Base-by-base conservation (phyloP, 1,140 invertebrate genomes). In the Drosophila sulfurigaster region DNA sequence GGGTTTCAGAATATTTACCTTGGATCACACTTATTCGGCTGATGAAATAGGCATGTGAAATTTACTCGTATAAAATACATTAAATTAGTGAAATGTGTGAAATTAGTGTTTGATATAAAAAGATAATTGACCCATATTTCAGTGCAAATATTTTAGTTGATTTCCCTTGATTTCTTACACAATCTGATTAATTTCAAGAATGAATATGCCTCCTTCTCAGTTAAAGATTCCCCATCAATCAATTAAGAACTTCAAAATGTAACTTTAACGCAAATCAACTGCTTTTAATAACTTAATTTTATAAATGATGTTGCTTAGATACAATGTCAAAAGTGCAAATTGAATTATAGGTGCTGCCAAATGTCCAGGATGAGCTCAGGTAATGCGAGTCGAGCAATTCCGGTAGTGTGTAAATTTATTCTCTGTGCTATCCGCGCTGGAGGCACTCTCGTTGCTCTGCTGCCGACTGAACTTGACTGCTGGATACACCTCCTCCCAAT, bases 401-500 rank as follows among this genome's bases (percentile, higher is more conserved):
- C 91, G 82, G 60, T 92, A 92, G 46, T 87, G 91, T 1, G 77
- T 71, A 10, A 91, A 91, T 52, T 82, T 75, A 30, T 57, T 57
- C 8, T 82, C 78, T 41, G 32, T 54, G 7, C 59, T 71, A 3
- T 75, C 80, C 7, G 41, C 46, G 45, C 90, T 82, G 43, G 43
- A 51, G 67, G 63, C 54, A 58, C 80, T 85, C 0, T 78, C 87
- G 38, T 11, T 71, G 68, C 87, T 91, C 3, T 79, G 70, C 30
- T 81, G 75, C 5, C 80, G 72, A 30, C 38, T 58, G 11, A 90
- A 78, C 28, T 91, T 78, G 10, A 91, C 73, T 5, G 69, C 80
- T 16, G 91, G 91, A 89, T 92, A 91, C 0, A 92, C 87, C 54
- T 91, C 91, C 51, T 92, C 91, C 91, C 91, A 92, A 5, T 91